A percentile compares a stretch with the other conserved stretches of the same genome.
Conservation (phyloP, 1,140 invertebrate species). For the Amyelois transitella region DNA sequence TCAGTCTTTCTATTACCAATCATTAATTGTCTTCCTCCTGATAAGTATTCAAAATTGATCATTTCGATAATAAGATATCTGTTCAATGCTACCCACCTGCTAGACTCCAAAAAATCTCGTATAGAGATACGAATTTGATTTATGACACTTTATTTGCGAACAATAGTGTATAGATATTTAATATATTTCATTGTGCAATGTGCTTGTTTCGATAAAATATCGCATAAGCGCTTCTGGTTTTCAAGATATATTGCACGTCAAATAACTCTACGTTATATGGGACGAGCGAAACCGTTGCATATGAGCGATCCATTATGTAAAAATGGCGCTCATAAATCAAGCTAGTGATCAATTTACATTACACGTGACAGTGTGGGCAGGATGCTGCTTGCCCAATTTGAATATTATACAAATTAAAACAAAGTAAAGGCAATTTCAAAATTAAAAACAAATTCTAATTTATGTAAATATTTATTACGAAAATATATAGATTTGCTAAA, state of each 20-base stretch:
- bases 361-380: constrained; percentile 37
- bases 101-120: background rate
- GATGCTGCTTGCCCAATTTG: constrained; percentile 33
- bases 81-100: constrained; percentile 3
- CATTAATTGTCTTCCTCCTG: too few species aligned
- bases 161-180: constrained; percentile 6
- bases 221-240: background rate
- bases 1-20: too few species aligned
- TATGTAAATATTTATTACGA: too few species aligned
- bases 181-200: constrained; percentile 5
- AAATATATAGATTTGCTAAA: too few species aligned
- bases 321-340: constrained; percentile 44
- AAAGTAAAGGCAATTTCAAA: background rate
- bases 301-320: constrained; percentile 28
- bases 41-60: constrained; percentile 1
- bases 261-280: background rate
- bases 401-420: constrained; percentile 25
- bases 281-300: constrained; percentile 2
- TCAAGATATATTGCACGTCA: constrained; percentile 4
- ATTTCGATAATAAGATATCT: background rate
- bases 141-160: constrained; percentile 1
- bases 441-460: too few species aligned
- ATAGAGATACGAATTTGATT: constrained; percentile 1
- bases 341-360: constrained; percentile 38
- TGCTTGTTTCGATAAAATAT: constrained; percentile 3